phyloP scores from a whole-genome alignment of 2,888 invertebrate species.

The Heteropelma amictum region DNA sequence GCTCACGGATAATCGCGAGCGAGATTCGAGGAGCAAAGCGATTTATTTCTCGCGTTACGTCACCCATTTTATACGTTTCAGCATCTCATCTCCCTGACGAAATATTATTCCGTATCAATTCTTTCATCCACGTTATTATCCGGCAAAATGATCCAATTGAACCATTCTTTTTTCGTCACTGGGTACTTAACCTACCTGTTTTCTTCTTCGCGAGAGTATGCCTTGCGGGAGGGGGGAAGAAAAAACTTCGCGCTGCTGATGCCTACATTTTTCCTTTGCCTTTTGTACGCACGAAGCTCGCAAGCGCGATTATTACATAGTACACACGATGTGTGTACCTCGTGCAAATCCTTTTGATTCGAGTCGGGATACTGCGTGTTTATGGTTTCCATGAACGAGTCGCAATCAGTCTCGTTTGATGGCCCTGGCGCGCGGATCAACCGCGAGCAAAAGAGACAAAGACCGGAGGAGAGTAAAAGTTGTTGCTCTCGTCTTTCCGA shows the following conservation, averaged over 20 bases:
- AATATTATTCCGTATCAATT: no score
- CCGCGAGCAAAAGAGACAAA: conserved; percentile 2
- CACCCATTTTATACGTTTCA: no score
- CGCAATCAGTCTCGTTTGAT: conserved; percentile 63
- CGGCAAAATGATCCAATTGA: no score
- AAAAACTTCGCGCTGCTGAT: no score
- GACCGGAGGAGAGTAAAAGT: conserved; percentile 7
- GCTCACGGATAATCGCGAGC: conserved; percentile 65
- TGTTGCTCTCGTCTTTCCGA: conserved; percentile 52
- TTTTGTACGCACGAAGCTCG: neutral
- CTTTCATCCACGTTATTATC: no score
- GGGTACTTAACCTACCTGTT: no score
- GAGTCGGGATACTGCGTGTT: conserved; percentile 62
- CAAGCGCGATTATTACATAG: no score
- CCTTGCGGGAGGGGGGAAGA: no score
- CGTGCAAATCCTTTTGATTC: conserved; percentile 47
- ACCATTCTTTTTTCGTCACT: no score
- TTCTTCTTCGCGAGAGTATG: no score
- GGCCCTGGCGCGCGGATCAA: conserved; percentile 56
- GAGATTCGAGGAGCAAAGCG: conserved; percentile 60
- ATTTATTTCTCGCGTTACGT: conserved; percentile 62
- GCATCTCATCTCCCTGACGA: no score
- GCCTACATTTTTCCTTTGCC: neutral
- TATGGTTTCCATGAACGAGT: conserved; percentile 66
- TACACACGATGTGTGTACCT: no score